These are phyloP conservation scores for Chymomyza amoena DNA, from an alignment of 2,888 invertebrate genomes.

Conservation along the genomic window DNA sequence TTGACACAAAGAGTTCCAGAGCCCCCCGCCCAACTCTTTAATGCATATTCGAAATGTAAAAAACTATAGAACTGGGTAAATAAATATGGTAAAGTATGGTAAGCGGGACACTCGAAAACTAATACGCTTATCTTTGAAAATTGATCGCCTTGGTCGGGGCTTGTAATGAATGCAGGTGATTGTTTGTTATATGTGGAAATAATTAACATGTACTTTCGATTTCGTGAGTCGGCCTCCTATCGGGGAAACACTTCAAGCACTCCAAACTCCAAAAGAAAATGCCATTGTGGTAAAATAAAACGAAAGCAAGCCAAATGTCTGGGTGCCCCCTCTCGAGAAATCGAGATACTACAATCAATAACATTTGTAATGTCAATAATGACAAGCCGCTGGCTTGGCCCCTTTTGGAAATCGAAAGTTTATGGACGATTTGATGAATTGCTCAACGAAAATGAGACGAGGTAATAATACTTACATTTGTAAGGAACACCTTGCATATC, in stretches of 20 bases:
- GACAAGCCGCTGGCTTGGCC: conserved; percentile 47
- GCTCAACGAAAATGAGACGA: background rate
- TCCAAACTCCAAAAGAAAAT: conserved; percentile 32
- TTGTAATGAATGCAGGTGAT: conserved; percentile 63
- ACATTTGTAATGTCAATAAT: conserved; percentile 73
- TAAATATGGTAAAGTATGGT: conserved; percentile 30
- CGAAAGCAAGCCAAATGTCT: conserved; percentile 24
- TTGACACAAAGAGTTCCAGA: conserved; percentile 49
- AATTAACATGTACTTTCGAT: conserved; percentile 74
- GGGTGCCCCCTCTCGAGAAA: background rate
- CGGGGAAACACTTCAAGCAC: conserved; percentile 4
- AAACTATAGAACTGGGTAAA: background rate
- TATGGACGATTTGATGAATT: conserved; percentile 38
- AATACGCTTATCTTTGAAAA: conserved; percentile 65
- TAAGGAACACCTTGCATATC: conserved; percentile 57
- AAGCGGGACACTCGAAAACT: conserved; percentile 47
- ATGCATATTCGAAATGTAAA: conserved; percentile 1
- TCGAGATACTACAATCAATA: conserved; percentile 56
- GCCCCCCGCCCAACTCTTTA: conserved; percentile 3
- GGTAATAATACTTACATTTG: background rate
- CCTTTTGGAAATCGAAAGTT: conserved; percentile 48
- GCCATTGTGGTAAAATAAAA: conserved; percentile 43
- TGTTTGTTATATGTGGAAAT: conserved; percentile 62
- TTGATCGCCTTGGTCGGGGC: conserved; percentile 40
- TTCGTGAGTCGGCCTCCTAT: conserved; percentile 45